Evolutionary conservation across 2,888 invertebrate species (phyloP).

Genomic region (Dusona sp.): DNA sequence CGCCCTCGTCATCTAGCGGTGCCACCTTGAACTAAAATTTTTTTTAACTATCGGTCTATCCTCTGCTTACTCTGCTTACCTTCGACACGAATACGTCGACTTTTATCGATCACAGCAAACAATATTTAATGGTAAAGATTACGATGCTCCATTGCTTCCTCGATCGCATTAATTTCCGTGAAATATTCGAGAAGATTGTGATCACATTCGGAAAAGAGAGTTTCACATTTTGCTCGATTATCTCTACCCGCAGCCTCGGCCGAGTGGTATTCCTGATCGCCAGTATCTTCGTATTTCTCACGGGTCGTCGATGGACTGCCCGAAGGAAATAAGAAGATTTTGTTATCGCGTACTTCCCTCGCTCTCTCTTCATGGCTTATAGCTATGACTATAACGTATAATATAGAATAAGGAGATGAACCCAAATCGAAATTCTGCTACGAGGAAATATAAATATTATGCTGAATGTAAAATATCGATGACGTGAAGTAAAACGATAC

Average conservation of each 20-base stretch:
- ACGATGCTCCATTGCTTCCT: not conserved
- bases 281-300: slow-evolving; percentile 70
- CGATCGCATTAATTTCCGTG: slow-evolving; percentile 71
- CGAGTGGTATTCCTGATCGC: slow-evolving; percentile 79
- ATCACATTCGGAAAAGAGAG: slow-evolving; percentile 78
- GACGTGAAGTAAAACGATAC: not conserved
- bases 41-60: not conserved
- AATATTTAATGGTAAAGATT: not conserved
- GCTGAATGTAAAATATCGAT: slow-evolving; percentile 10
- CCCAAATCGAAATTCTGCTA: not conserved
- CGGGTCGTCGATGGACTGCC: slow-evolving; percentile 79
- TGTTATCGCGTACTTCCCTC: slow-evolving; percentile 12
- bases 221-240: slow-evolving; percentile 73
- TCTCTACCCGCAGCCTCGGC: slow-evolving; percentile 79
- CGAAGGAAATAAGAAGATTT: slow-evolving; percentile 58
- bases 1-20: slow-evolving; percentile 22
- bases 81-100: not conserved
- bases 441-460: slow-evolving; percentile 2
- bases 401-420: slow-evolving; percentile 18
- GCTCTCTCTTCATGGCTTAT: not conserved
- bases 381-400: not conserved
- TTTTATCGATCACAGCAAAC: not conserved
- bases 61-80: not conserved
- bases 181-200: slow-evolving; percentile 79
- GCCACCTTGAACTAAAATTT: slow-evolving; percentile 15